Evolutionary conservation across 1,140 invertebrate genomes (phyloP), one percentile per base, ranked within the genome.

Genomic region (Colletes latitarsis): DNA sequence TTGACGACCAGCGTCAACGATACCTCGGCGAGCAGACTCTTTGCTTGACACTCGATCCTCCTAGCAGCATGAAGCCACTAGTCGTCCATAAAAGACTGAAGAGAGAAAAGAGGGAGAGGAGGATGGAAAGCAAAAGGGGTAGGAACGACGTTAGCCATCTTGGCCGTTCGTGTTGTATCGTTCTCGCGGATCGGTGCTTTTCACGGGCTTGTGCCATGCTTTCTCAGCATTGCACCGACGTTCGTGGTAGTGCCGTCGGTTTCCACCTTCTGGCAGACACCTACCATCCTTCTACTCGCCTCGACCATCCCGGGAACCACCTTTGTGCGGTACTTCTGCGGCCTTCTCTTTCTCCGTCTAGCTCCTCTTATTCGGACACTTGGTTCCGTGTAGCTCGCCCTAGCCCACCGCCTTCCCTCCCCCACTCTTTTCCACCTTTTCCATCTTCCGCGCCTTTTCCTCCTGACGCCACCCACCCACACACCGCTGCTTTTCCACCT

Each of bases 121-220:
- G 43, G 46, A n/a, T 1, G 66, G 19, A 15, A 15, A 30, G 77
- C 72, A 66, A 62, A 53, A 39, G 68, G 43, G 17, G 57, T 17
- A 53, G 64, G 82, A 81, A 77, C 71, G 84, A 71, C 82, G 74
- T 87, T 84, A 73, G 69, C 82, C 85, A 81, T 86, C 55, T 83
- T 66, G 70, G 53, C 49, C 57, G 71, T 87, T 84, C 85, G 82
- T 82, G 86, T 84, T 87, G 86, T 87, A 87, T 87, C 86, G 85
- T 87, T 69, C 82, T 87, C 71, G 73, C 70, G 82, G 68, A 87
- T 87, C 86, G 85, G 58, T 72, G 85, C 69, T 76, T 86, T 86
- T 69, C 75, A 78, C 62, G 77, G 63, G 71, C 75, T 58, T 53
- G 60, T 70, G 68, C 67, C 68, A 66, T 81, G 73, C 85, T 86